Evolutionary conservation across 2,113 vertebrate species (phyloP).

Genomic region (Panurus biarmicus): DNA sequence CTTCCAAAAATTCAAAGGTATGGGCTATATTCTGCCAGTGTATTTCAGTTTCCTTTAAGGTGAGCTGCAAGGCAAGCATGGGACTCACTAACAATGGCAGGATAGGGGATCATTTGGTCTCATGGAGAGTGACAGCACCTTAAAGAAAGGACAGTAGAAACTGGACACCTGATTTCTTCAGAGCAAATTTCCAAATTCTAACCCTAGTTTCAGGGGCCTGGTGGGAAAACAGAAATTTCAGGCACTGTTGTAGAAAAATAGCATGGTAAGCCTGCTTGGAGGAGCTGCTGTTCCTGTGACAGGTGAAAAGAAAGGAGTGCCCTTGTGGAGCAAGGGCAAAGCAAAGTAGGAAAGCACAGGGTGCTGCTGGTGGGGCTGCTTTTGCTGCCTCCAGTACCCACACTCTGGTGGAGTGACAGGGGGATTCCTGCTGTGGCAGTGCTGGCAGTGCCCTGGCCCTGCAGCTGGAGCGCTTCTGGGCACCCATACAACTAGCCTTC

Average conservation of each 20-base stretch:
- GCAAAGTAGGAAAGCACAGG: neutral
- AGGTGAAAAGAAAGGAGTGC: neutral
- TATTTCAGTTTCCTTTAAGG: neutral
- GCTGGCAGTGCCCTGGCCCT: too few species aligned
- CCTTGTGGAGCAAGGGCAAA: neutral
- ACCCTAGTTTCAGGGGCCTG: neutral
- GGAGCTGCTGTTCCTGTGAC: neutral
- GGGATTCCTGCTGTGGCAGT: neutral
- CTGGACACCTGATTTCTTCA: neutral
- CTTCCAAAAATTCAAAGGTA: neutral
- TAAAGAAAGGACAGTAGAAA: neutral
- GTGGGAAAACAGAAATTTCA: neutral
- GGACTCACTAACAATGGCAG: neutral
- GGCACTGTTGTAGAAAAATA: neutral
- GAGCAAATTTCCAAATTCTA: neutral
- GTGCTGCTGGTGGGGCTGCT: neutral
- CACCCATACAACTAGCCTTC: neutral
- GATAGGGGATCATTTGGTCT: neutral
- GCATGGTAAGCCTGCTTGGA: neutral
- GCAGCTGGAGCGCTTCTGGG: neutral
- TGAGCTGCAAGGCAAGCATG: neutral
- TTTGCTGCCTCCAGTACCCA: neutral
- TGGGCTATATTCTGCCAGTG: neutral
- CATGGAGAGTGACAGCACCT: neutral
- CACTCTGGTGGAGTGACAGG: accelerated